Percentiles rank a stretch among this genome's conserved stretches.
These are phyloP conservation scores for Xestia sexstrigata DNA, from an alignment of 2,888 invertebrate species.

Conservation along the genomic window DNA sequence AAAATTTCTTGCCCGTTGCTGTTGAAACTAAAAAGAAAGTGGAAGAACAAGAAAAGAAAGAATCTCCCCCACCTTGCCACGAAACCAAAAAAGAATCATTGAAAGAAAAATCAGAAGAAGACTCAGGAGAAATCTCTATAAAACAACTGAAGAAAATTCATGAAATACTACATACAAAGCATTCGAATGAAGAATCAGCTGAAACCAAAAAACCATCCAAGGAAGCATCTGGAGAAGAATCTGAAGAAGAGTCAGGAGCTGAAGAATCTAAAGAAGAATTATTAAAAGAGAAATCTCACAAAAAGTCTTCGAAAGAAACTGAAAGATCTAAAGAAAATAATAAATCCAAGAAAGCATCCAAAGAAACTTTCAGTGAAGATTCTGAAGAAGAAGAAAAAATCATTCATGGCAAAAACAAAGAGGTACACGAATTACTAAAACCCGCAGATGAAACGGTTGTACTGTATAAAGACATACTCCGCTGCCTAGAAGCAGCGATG, in stretches of 20 bases:
- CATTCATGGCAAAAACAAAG: slow-evolving; percentile 42
- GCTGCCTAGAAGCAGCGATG: slow-evolving; percentile 80
- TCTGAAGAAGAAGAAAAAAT: slow-evolving; percentile 24
- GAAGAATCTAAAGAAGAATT: slow-evolving; percentile 37
- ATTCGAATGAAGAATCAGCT: slow-evolving; percentile 23
- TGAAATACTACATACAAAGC: slow-evolving; percentile 20
- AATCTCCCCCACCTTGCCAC: slow-evolving; percentile 69
- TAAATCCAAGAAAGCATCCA: slow-evolving; percentile 27
- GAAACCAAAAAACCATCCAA: slow-evolving; percentile 26
- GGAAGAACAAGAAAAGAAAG: slow-evolving; percentile 51
- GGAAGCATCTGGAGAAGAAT: slow-evolving; percentile 17
- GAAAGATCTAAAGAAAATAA: slow-evolving; percentile 15
- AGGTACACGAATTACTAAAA: slow-evolving; percentile 45
- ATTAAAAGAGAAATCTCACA: slow-evolving; percentile 16
- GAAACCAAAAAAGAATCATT: slow-evolving; percentile 77
- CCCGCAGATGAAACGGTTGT: slow-evolving; percentile 62
- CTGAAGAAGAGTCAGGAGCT: background rate
- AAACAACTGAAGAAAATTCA: slow-evolving; percentile 11
- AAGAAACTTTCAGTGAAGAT: slow-evolving; percentile 21
- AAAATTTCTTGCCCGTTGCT: slow-evolving; percentile 76
- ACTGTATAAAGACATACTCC: slow-evolving; percentile 80
- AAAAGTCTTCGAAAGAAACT: slow-evolving; percentile 18
- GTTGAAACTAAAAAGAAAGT: slow-evolving; percentile 56
- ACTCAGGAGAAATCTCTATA: background rate
- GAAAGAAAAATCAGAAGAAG: slow-evolving; percentile 56